Evolutionary conservation across 1,140 invertebrate genomes (phyloP).

Genomic region (Eumeta japonica): DNA sequence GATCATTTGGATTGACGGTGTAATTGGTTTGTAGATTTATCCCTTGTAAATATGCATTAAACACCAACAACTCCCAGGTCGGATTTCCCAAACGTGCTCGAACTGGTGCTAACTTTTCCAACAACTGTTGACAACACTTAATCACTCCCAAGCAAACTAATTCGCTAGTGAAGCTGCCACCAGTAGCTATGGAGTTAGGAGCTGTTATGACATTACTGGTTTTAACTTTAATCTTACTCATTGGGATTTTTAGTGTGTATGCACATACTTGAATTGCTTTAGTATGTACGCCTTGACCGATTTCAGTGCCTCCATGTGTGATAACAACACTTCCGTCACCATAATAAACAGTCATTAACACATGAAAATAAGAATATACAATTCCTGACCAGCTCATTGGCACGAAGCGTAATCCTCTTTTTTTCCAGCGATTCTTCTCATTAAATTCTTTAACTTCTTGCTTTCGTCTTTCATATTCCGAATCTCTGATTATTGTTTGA

Average conservation of each 20-base stretch:
- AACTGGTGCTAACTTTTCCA: constrained; percentile 63
- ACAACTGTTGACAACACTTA: constrained; percentile 34
- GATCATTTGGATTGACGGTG: constrained; percentile 23
- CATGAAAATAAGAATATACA: constrained; percentile 57
- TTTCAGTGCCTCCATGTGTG: constrained; percentile 76
- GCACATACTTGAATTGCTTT: constrained; percentile 73
- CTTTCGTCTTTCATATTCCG: constrained; percentile 62
- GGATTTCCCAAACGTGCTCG: constrained; percentile 55
- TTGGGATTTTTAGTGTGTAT: constrained; percentile 66
- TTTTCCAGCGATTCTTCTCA: constrained; percentile 72
- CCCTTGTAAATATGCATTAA: constrained; percentile 50
- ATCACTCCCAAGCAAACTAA: constrained; percentile 17
- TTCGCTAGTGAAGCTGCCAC: constrained; percentile 55
- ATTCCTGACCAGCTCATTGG: constrained; percentile 64
- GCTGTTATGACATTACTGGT: constrained; percentile 60
- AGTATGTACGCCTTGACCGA: constrained; percentile 79
- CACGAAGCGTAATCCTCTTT: constrained; percentile 70
- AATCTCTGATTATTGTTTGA: constrained; percentile 54
- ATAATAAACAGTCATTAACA: constrained; percentile 69
- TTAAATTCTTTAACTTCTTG: constrained; percentile 64
- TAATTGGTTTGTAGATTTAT: constrained; percentile 58
- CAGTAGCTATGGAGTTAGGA: constrained; percentile 61
- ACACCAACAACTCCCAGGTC: constrained; percentile 63
- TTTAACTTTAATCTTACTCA: constrained; percentile 67
- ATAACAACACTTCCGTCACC: constrained; percentile 75